Conservation (phyloP, 1,140 invertebrate genomes). For the Tetragnatha versicolor region DNA sequence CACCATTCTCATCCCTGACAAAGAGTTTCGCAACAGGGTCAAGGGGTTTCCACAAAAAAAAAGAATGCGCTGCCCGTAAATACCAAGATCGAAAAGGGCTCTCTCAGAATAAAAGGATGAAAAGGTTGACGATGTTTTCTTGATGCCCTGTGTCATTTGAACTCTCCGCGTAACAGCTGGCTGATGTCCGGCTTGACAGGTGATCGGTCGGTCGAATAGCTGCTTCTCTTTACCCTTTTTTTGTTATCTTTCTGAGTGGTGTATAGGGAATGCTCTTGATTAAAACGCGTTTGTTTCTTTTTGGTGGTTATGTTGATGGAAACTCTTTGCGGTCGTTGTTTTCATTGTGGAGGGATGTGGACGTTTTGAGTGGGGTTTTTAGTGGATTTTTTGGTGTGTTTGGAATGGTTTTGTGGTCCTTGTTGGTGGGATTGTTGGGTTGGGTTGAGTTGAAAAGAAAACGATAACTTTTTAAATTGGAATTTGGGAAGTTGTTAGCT, state of each 20-base stretch:
- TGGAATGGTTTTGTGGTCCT: neutral
- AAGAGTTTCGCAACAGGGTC: too few relatives aligned
- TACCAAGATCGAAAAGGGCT: neutral
- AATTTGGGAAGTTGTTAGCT: too few relatives aligned
- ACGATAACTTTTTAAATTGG: too few relatives aligned
- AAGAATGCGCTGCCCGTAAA: constrained; percentile 6
- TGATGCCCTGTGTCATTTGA: constrained; percentile 37
- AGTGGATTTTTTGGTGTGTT: neutral
- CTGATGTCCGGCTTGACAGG: constrained; percentile 35
- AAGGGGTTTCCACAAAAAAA: too few relatives aligned
- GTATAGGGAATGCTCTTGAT: too few relatives aligned
- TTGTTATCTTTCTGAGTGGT: neutral
- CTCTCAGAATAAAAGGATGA: constrained; percentile 18
- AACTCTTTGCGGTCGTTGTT: too few relatives aligned
- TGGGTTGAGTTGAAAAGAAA: too few relatives aligned
- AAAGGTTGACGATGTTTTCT: constrained; percentile 25
- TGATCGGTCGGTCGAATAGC: neutral
- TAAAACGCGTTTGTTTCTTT: too few relatives aligned
- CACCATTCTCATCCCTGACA: too few relatives aligned
- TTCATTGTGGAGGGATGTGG: too few relatives aligned
- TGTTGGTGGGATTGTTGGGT: neutral
- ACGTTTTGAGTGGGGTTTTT: too few relatives aligned
- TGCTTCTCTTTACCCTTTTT: neutral
- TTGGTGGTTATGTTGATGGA: too few relatives aligned
- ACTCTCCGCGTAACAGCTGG: constrained; percentile 2